These are phyloP conservation scores for Stratiolaelaps scimitus DNA, from an alignment of 1,140 invertebrate species.

Conservation along the genomic window DNA sequence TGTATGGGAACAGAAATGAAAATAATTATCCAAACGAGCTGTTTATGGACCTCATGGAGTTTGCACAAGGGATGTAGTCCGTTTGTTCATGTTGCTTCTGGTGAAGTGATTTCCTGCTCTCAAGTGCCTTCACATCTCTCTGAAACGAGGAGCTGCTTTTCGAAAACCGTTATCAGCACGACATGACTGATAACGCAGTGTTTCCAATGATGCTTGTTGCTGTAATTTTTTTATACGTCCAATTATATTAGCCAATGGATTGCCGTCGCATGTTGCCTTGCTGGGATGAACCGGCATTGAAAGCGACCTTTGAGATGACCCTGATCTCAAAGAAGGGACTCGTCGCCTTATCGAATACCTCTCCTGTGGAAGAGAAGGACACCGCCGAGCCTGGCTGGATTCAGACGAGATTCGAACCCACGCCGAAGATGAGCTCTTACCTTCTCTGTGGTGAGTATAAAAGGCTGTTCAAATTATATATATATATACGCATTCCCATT, in stretches of 20 bases:
- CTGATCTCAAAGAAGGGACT: slow-evolving; percentile 55
- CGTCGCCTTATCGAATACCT: slow-evolving; percentile 86
- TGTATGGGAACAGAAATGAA: no score
- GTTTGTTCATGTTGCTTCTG: slow-evolving; percentile 32
- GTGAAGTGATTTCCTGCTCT: no score
- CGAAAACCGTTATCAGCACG: no score
- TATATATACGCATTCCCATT: no score
- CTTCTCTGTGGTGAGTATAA: slow-evolving; percentile 53
- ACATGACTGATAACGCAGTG: no score
- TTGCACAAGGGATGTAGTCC: slow-evolving; percentile 28
- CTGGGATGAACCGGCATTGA: slow-evolving; percentile 92
- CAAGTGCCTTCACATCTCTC: no score
- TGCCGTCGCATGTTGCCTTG: slow-evolving; percentile 86
- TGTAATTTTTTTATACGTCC: no score
- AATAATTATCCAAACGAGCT: neutral
- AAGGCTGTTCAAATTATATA: no score
- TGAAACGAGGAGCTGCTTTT: no score
- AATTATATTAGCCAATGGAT: slow-evolving; percentile 67
- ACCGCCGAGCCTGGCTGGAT: slow-evolving; percentile 44
- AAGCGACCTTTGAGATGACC: slow-evolving; percentile 84
- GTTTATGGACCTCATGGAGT: slow-evolving; percentile 10
- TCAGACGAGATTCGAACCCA: slow-evolving; percentile 61
- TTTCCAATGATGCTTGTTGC: no score
- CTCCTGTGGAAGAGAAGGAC: slow-evolving; percentile 44
- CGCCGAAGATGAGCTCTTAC: slow-evolving; percentile 93